Evolutionary conservation across 2,888 invertebrate species (phyloP), one percentile per base, ranked within the genome.

Genomic region (Folsomia candida): DNA sequence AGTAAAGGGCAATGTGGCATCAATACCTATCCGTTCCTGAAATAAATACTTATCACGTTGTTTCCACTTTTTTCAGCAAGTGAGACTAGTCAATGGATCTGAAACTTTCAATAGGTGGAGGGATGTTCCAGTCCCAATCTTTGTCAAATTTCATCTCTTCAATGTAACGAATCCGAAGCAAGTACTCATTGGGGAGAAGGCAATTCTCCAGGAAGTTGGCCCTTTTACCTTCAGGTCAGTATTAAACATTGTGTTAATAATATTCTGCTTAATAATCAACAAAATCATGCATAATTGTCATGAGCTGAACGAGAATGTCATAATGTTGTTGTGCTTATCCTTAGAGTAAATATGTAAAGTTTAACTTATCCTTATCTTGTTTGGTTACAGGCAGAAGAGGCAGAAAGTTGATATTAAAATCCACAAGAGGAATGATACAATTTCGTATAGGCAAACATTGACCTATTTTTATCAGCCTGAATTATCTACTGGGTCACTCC

Each of bases 41-140:
- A n/a, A n/a, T n/a, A n/a, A n/a, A n/a, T n/a, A n/a, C n/a, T n/a
- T n/a, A n/a, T n/a, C n/a, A n/a, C n/a, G n/a, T n/a, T n/a, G n/a
- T n/a, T n/a, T n/a, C n/a, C n/a, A n/a, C n/a, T n/a, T n/a, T n/a
- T 73, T 75, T 29, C 65, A 79, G 79, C 73, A 77, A 77, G 77
- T 77, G 28, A 51, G 71, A 24, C 68, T 79, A 11, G 73, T 73
- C 9, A 74, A 79, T 61, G 79, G 78, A 57, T 73, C 75, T 1
- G 78, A 77, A 25, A 76, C 76, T 2, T 78, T 72, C 57, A 67
- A 76, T 26, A 70, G 74, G 68, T 79, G 79, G 79, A 68, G 63
- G 28, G 67, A 75, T 59, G 75, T 77, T 9, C 67, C 70, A 26
- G 51, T 76, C 24, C 77, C 77, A 0, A 73, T 79, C 11, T 76